Evolutionary conservation across 2,113 vertebrate species (phyloP), one percentile per base, ranked within the genome.

Genomic region (Tupaia chinensis): DNA sequence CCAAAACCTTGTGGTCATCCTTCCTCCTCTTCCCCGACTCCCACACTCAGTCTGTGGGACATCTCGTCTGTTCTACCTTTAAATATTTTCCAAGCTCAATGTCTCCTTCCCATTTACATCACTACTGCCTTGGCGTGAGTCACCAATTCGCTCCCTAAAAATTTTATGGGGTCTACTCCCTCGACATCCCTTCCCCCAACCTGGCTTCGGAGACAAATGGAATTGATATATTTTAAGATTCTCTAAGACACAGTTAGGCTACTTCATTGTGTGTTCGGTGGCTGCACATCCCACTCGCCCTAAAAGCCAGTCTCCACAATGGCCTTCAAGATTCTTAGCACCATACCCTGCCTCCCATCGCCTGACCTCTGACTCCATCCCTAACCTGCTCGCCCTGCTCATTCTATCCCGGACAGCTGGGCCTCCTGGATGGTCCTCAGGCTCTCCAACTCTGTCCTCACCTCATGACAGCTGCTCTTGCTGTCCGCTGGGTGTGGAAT

Each of bases 121-220:
- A 23, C 19, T 61, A 27, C 23, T 34, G 73, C 8, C 9, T 54
- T 87, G 15, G 23, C 1, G 7, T 54, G 91, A 81, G n/a, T 2
- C 13, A 58, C 23, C 53, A 27, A 3, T 73, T 70, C 79, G 61
- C 70, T 63, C 3, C 56, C 25, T 65, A 54, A 78, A 88, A 88
- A 56, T 63, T 27, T 1, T 3, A 69, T 3, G 54, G 58, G 14
- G 7, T n/a, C 53, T 91, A 10, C 25, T 78, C n/a, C 17, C 20
- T 72, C 16, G 54, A n/a, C 3, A 1, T 25, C 20, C 61, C 12
- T 11, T 44, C 5, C 14, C 2, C 1, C 10, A 72, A n/a, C 9
- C 6, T 85, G 79, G 77, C 22, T 87, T 13, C 9, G 77, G 10
- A 87, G 85, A 88, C 60, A 89, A 93, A 80, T 23, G 8, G 83